Base-by-base conservation (phyloP, 1,140 invertebrate genomes). In the Halotydeus destructor region DNA sequence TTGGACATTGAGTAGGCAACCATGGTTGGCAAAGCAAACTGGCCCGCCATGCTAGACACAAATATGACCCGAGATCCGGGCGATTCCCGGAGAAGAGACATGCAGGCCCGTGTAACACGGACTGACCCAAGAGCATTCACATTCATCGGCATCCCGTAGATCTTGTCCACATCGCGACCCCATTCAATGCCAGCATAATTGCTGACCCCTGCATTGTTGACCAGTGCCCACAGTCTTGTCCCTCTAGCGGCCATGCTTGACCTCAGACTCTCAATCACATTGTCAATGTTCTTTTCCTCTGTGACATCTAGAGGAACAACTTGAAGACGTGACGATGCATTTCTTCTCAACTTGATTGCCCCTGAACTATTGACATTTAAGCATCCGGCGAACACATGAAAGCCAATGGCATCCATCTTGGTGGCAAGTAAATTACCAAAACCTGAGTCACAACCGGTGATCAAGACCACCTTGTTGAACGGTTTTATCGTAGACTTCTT, bases 381-480 rank as follows among this genome's bases (percentile, higher is more conserved):
- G 46, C 65, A 68, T 0, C 64, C 64, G 28, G 66, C 66, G 51
- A 65, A 64, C 1, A 66, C 64, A 19, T 53, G 48, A 42, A 63
- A 57, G n/a, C 44, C 44, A 12, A 33, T 21, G 5, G 25, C 14
- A 54, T 82, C 76, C 37, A 82, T 59, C 48, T 72, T 67, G 49
- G 74, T 69, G 6, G 75, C 77, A 49, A 78, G 60, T 44, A 72
- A 70, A 59, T 71, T 75, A 42, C 77, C 78, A 41, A 82, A 65
- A 24, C 72, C 72, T 22, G 74, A 71, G 60, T 82, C 79, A 60
- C 78, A 83, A 38, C 77, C 79, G n/a, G 79, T 82, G 43, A 85
- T 69, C 19, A 84, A 59, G 3, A 84, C 71, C 5, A 75, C 74
- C 60, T 82, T 82, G 34, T 77, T 76, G 14, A 39, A 5, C 5